A percentile compares a stretch with the other conserved stretches of the same genome.
Evolutionary conservation across 1,140 invertebrate genomes (phyloP).

Genomic region (Sinella curviseta): DNA sequence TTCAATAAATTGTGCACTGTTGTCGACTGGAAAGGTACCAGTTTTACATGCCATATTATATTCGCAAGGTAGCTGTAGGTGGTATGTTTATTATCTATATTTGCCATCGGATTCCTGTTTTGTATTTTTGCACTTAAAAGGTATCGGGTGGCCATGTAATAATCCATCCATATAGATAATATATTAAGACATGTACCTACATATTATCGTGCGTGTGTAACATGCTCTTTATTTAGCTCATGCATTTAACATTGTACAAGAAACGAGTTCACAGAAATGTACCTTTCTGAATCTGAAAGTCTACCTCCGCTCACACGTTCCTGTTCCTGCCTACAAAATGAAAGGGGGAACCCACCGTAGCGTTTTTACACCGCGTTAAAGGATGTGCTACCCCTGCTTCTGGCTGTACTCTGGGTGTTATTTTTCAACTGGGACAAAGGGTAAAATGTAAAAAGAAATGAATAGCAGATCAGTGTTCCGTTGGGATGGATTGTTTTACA

Average conservation of each 20-base stretch:
- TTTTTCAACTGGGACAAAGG: neutral
- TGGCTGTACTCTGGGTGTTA: neutral
- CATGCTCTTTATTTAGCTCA: neutral
- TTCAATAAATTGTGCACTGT: no score
- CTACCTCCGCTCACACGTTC: no score
- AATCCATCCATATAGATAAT: neutral
- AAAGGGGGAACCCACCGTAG: neutral
- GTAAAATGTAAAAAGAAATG: neutral
- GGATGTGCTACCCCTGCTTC: neutral
- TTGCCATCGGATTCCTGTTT: no score
- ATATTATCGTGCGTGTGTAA: neutral
- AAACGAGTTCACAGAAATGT: neutral
- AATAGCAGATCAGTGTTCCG: conserved; percentile 3
- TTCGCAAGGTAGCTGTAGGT: no score
- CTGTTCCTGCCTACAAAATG: neutral
- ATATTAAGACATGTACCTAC: neutral
- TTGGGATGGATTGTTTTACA: conserved; percentile 7
- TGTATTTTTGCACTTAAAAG: no score
- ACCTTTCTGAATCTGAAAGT: no score
- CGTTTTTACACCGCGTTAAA: neutral
- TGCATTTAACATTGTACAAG: neutral
- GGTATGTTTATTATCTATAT: no score
- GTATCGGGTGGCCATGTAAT: no score
- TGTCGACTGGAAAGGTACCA: no score
- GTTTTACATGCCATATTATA: no score